Evolutionary conservation across 30 jellyfish, hydroid and myxozoan genomes (phyloP).

Genomic region (Phacellophora camtschatica): DNA sequence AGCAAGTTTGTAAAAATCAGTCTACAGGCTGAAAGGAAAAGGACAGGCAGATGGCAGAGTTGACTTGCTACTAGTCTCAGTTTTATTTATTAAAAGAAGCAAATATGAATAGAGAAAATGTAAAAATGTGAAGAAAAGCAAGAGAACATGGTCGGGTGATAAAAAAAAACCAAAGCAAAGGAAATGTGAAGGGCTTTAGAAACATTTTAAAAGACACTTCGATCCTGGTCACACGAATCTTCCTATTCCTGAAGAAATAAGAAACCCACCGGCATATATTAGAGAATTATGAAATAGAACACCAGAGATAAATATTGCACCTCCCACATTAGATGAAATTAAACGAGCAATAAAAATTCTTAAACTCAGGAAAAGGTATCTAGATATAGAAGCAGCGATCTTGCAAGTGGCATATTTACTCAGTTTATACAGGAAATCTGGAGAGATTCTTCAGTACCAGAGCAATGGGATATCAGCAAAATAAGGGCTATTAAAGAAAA

Average conservation of each 20-base stretch:
- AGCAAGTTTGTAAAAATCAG: too few species aligned
- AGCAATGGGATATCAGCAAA: neutral
- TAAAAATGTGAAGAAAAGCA: too few species aligned
- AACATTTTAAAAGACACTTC: neutral
- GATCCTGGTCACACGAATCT: neutral
- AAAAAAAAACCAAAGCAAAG: neutral
- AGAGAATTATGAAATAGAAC: neutral
- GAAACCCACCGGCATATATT: neutral
- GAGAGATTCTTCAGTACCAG: neutral
- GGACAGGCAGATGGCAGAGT: too few species aligned
- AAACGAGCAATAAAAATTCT: neutral
- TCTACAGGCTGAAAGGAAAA: too few species aligned
- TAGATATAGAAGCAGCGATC: neutral
- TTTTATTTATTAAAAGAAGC: too few species aligned
- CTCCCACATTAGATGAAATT: neutral
- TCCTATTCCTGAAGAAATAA: neutral
- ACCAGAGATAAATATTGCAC: neutral
- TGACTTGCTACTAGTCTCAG: too few species aligned
- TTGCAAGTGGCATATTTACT: neutral
- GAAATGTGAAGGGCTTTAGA: neutral
- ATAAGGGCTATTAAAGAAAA: neutral
- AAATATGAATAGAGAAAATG: too few species aligned
- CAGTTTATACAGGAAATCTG: neutral
- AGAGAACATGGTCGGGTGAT: too few species aligned
- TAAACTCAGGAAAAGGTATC: neutral